Percentiles rank a stretch among this genome's conserved stretches.
Conservation (phyloP, 1,140 invertebrate genomes). For the Subanguina moxae region DNA sequence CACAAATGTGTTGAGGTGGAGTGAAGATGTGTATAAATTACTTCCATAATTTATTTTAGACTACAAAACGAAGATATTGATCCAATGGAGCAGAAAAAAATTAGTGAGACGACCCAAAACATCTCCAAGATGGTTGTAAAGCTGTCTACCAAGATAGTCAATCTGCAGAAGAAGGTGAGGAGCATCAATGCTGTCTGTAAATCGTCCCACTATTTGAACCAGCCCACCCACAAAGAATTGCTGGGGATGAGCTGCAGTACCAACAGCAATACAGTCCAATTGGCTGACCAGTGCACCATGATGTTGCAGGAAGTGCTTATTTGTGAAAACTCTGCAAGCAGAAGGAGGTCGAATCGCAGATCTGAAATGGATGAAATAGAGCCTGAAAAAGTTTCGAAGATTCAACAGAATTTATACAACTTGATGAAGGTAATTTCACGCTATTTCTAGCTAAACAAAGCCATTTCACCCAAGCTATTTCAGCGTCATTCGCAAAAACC, state of each 20-base stretch:
- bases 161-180: neutral
- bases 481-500: neutral
- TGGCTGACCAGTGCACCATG: too few relatives aligned
- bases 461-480: neutral
- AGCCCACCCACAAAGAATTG: neutral
- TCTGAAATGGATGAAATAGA: neutral
- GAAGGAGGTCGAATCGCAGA: neutral
- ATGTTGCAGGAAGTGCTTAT: neutral
- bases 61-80: neutral
- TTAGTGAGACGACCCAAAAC: neutral
- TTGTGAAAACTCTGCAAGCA: neutral
- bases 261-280: neutral
- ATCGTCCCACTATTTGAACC: neutral
- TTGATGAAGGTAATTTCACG: constrained; percentile 4
- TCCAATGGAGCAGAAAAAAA: neutral
- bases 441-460: neutral
- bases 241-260: neutral
- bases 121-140: neutral
- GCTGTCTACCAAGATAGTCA: neutral
- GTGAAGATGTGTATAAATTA: neutral
- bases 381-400: neutral
- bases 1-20: neutral
- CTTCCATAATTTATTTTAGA: neutral
- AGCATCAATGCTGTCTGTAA: neutral
- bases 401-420: neutral